Evolutionary conservation across 2,888 invertebrate species (phyloP), one percentile per base, ranked within the genome.

Genomic region (Xanthostigma xanthostigma): DNA sequence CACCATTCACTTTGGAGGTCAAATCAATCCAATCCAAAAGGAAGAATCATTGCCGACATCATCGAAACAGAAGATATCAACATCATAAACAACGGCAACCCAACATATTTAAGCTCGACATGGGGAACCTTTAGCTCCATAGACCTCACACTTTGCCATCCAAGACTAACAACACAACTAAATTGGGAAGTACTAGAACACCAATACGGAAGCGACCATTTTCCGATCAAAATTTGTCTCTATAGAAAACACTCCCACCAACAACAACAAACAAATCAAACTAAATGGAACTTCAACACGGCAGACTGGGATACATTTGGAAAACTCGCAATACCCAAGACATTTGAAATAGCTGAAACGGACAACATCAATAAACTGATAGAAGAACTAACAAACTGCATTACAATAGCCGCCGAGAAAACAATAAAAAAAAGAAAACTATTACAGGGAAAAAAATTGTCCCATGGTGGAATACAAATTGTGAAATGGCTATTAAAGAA

Each of bases 131-230:
- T 42, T 6, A 36, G 42, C 2, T 37, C 11, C 9, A 47, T 42
- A 36, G 42, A 47, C 14, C 41, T 47, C 9, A 33, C 42, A 14
- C n/a, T 47, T 6, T 36, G 36, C 11, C n/a, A 42, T 12, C 41
- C 42, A 6, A 2, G 14, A 12, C 14, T 47, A 17, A 13, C 42
- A 47, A 14, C 47, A 36, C n/a, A 11, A 2, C 13, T 47, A 9
- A 8, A 10, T 11, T 47, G 14, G 35, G 36, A 45, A 41, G 13
- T 41, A 10, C 2, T 45, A 27, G 34, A 45, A 0, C 44, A 56
- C 1, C 27, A 46, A 9, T 50, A 54, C 36, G 50, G 50, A 12
- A 54, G 53, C n/a, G 55, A 57, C 37, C 55, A 57, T 14, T 55
- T 51, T 33, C 56, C 56, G 6, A 27, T 27, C 6, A 27, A 27